A percentile compares a stretch with the other conserved stretches of the same genome.
Conservation (phyloP, 1,140 invertebrate genomes). For the Drosophila tristis region DNA sequence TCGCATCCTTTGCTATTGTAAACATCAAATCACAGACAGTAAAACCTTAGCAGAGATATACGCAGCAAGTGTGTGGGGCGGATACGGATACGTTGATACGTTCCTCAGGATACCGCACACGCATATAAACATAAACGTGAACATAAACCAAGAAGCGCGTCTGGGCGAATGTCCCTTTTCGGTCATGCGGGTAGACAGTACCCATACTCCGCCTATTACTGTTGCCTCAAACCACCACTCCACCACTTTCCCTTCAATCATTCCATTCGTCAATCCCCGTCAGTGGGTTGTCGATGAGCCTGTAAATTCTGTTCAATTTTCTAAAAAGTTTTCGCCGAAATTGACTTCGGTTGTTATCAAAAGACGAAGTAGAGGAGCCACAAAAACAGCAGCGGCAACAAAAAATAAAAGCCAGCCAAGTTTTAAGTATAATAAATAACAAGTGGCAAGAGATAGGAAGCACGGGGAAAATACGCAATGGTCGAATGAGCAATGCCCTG, state of each 20-base stretch:
- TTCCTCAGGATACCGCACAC: conserved; percentile 45
- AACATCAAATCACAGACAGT: conserved; percentile 83
- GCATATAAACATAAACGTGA: conserved; percentile 72
- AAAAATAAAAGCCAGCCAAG: conserved; percentile 23
- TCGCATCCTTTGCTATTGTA: conserved; percentile 77
- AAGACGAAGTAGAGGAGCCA: conserved; percentile 9
- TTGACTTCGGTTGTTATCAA: conserved; percentile 55
- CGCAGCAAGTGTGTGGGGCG: background rate
- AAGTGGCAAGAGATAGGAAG: conserved; percentile 10
- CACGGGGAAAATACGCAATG: background rate
- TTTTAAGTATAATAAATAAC: conserved; percentile 57
- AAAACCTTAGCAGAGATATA: conserved; percentile 61
- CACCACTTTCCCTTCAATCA: conserved; percentile 19
- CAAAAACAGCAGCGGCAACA: conserved; percentile 10
- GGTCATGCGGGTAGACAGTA: conserved; percentile 55
- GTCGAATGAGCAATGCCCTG: conserved; percentile 1
- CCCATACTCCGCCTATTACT: background rate
- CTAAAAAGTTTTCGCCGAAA: conserved; percentile 75
- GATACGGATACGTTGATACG: conserved; percentile 32
- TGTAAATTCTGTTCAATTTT: conserved; percentile 79
- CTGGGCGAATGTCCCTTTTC: conserved; percentile 68
- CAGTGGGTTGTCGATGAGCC: conserved; percentile 52
- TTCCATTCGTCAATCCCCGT: conserved; percentile 52
- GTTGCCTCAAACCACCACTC: background rate
- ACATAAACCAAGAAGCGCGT: conserved; percentile 64